These are phyloP conservation scores for Syrmaticus mikado DNA, from an alignment of 2,113 vertebrate species.

Conservation along the genomic window DNA sequence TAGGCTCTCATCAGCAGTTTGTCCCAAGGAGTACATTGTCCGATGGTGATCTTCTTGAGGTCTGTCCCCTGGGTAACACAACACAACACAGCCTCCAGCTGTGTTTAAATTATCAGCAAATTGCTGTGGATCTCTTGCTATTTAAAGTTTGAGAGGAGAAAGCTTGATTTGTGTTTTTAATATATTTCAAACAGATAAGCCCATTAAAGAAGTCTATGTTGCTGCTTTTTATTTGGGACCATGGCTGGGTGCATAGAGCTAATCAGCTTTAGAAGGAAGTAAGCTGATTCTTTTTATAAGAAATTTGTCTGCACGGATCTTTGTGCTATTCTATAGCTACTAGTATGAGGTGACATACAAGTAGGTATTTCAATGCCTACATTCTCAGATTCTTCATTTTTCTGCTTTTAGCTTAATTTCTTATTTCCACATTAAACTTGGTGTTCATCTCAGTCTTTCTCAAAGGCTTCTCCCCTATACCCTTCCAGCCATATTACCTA, in stretches of 20 bases:
- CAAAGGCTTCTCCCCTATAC: background rate
- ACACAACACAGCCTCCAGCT: background rate
- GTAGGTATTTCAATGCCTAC: background rate
- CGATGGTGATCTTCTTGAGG: background rate
- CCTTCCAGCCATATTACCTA: background rate
- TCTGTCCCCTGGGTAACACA: background rate
- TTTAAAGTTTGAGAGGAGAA: background rate
- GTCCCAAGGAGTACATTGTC: background rate
- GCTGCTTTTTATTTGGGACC: background rate
- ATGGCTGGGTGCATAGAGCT: background rate
- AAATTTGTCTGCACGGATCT: background rate
- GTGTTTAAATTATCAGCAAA: background rate
- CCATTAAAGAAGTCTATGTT: background rate
- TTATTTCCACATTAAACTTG: background rate
- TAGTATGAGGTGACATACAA: background rate
- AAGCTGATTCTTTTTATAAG: slow-evolving; percentile 5
- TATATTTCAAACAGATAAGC: background rate
- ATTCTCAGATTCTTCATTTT: background rate
- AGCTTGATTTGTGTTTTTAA: background rate
- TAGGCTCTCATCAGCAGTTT: background rate
- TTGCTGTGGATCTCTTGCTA: background rate
- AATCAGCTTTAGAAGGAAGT: slow-evolving; percentile 39
- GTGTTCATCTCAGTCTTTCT: background rate
- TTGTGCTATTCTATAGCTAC: background rate
- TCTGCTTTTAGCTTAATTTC: background rate